These are phyloP conservation scores for Drosophila demipolita DNA, from an alignment of 2,888 invertebrate genomes.

Conservation along the genomic window DNA sequence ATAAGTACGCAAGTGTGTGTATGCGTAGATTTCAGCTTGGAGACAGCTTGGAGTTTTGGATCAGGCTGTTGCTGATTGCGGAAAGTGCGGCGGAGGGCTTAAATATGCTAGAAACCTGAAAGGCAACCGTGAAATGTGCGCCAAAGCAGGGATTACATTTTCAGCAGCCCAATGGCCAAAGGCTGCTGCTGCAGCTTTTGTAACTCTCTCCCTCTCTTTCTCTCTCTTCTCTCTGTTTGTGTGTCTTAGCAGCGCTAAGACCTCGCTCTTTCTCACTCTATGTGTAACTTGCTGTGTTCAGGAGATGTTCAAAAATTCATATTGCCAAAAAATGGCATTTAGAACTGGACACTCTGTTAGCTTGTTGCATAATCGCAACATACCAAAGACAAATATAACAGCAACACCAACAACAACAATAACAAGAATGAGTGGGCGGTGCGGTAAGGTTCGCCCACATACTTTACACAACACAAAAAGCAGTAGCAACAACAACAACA, in stretches of 20 bases:
- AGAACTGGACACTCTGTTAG: conserved; percentile 41
- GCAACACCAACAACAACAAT: conserved; percentile 12
- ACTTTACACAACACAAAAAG: conserved; percentile 32
- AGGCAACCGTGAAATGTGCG: conserved; percentile 51
- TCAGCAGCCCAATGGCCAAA: conserved; percentile 24
- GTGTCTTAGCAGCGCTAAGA: too few relatives aligned
- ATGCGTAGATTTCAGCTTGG: conserved; percentile 19
- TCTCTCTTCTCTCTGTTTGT: background rate
- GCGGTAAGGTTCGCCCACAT: conserved; percentile 35
- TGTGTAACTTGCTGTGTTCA: conserved; percentile 3
- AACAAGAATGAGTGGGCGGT: background rate
- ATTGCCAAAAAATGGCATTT: conserved; percentile 51
- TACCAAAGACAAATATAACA: conserved; percentile 28
- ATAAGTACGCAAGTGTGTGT: conserved; percentile 2
- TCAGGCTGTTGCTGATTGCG: conserved; percentile 28
- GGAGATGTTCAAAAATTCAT: conserved; percentile 61
- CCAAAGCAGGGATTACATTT: conserved; percentile 63
- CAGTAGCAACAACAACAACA: background rate
- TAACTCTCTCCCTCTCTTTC: background rate
- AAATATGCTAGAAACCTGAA: conserved; percentile 51
- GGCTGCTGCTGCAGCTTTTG: conserved; percentile 27
- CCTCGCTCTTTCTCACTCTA: background rate
- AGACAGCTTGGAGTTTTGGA: conserved; percentile 12
- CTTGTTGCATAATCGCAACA: conserved; percentile 68
- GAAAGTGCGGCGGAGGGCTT: conserved; percentile 27